Evolutionary conservation across 2,888 invertebrate species (phyloP).

Genomic region (Diadegma fenestrale): DNA sequence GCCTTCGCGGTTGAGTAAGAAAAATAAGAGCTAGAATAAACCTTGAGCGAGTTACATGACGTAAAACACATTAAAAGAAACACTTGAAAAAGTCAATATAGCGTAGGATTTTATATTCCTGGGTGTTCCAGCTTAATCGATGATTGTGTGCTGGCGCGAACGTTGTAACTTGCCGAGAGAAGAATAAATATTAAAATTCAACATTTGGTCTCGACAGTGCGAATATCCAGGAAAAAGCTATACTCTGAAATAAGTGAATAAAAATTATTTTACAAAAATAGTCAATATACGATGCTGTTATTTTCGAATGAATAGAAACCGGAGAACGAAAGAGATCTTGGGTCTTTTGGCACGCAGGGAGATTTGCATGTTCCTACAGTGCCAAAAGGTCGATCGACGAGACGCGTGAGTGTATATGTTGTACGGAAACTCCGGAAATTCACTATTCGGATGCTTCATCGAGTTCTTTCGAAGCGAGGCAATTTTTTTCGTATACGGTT

Average conservation of each 20-base stretch:
- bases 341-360: conserved; percentile 18
- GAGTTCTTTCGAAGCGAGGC: conserved; percentile 10
- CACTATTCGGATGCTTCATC: conserved; percentile 47
- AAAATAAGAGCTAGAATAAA: not conserved
- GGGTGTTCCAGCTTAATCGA: not conserved
- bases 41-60: not conserved
- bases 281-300: not conserved
- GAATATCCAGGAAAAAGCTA: not conserved
- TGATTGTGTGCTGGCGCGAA: not conserved
- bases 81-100: not conserved
- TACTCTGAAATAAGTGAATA: not conserved
- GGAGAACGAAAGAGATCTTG: conserved; percentile 3
- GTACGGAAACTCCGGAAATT: conserved; percentile 50
- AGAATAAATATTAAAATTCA: not conserved
- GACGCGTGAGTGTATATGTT: conserved; percentile 11
- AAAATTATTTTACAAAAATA: conserved; percentile 6
- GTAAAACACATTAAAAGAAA: conserved; percentile 18
- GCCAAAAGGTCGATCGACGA: conserved; percentile 56
- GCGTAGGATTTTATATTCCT: not conserved
- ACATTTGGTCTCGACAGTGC: not conserved
- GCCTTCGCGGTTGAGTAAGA: conserved; percentile 26
- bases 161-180: not conserved
- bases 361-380: conserved; percentile 46
- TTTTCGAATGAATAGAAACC: not conserved
- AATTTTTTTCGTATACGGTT: conserved; percentile 14